These are phyloP conservation scores for Muntiacus reevesi DNA, from an alignment of 2,113 vertebrate species.

Conservation along the genomic window DNA sequence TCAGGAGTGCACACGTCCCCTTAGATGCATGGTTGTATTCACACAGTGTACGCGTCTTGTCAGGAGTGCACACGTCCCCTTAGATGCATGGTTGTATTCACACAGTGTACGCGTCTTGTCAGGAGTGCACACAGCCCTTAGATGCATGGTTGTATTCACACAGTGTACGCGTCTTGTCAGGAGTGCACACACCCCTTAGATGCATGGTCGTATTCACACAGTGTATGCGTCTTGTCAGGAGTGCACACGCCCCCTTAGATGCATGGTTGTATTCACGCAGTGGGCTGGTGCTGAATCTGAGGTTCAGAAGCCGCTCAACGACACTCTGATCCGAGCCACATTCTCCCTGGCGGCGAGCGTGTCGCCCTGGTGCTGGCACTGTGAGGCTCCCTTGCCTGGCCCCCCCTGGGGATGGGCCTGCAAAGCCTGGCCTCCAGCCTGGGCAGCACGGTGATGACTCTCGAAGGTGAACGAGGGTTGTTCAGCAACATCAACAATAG, in stretches of 20 bases:
- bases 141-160: rapidly evolving
- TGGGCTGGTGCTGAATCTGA: not conserved
- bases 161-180: rapidly evolving
- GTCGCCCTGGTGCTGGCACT: not conserved
- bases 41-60: rapidly evolving
- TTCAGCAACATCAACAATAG: not conserved
- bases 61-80: rapidly evolving
- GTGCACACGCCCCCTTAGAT: rapidly evolving
- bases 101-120: not conserved
- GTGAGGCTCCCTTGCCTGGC: not conserved
- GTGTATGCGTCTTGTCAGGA: rapidly evolving
- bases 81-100: rapidly evolving
- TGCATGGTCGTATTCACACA: rapidly evolving
- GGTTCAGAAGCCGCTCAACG: no score
- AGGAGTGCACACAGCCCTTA: rapidly evolving
- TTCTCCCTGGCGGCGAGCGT: not conserved
- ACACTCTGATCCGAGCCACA: rapidly evolving
- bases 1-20: rapidly evolving
- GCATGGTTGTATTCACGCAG: rapidly evolving
- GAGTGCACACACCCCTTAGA: not conserved
- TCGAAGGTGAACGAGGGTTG: not conserved
- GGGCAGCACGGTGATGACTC: no score
- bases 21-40: rapidly evolving
- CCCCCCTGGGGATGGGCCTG: not conserved
- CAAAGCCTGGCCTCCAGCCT: rapidly evolving